Conservation (phyloP, 1,140 invertebrate genomes). For the Hydropsyche tenuis region DNA sequence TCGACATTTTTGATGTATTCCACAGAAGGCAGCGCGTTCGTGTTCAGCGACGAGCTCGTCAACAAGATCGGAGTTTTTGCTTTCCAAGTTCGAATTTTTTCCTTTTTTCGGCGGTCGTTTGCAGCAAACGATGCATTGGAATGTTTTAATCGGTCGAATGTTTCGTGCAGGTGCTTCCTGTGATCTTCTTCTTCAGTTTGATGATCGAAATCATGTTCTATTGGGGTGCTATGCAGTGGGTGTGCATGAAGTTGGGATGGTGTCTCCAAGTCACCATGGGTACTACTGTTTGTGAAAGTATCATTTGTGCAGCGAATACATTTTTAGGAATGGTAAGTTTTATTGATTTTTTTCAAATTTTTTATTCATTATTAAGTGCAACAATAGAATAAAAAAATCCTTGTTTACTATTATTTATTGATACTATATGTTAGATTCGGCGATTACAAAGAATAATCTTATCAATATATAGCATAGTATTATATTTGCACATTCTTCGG, state of each 20-base stretch:
- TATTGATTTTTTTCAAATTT: not conserved
- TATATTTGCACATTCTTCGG: too few species aligned
- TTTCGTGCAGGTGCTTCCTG: constrained; percentile 72
- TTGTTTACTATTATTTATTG: too few species aligned
- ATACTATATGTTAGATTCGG: too few species aligned
- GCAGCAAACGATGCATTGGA: not conserved
- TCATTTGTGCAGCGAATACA: constrained; percentile 88
- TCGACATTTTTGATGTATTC: constrained; percentile 82
- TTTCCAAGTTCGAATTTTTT: constrained; percentile 71
- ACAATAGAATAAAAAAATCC: too few species aligned
- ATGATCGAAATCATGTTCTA: constrained; percentile 88
- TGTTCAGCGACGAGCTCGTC: constrained; percentile 80
- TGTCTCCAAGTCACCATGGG: constrained; percentile 75
- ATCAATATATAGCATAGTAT: too few species aligned
- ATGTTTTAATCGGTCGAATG: constrained; percentile 5
- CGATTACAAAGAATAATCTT: too few species aligned
- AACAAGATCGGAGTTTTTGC: constrained; percentile 71
- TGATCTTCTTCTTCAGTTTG: constrained; percentile 92
- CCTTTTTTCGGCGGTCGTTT: not conserved
- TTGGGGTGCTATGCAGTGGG: constrained; percentile 83
- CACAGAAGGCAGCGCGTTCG: constrained; percentile 79
- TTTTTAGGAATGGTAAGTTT: constrained; percentile 84
- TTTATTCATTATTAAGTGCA: too few species aligned
- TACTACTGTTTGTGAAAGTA: constrained; percentile 91
- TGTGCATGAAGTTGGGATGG: constrained; percentile 85